Conservation (phyloP, 2,888 invertebrate species). For the Junonia oenone region DNA sequence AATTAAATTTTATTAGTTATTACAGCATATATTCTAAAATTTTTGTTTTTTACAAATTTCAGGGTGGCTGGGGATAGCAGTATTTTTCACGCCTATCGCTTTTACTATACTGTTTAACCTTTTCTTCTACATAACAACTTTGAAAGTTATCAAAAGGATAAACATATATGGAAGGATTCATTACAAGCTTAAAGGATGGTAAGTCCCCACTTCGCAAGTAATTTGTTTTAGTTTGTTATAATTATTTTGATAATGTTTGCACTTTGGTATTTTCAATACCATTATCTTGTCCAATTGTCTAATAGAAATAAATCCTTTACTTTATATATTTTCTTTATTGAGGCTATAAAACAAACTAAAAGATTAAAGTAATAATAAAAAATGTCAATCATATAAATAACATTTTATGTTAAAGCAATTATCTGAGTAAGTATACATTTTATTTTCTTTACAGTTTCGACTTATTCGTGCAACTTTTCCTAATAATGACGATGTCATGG, state of each 20-base stretch:
- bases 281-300: too few species aligned
- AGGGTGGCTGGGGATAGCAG: conserved; percentile 90
- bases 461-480: conserved; percentile 86
- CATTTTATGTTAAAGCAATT: too few species aligned
- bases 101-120: conserved; percentile 88
- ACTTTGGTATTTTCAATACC: too few species aligned
- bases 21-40: not conserved
- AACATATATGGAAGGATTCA: conserved; percentile 92
- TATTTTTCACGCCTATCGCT: conserved; percentile 90
- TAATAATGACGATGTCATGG: conserved; percentile 88
- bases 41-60: conserved; percentile 46
- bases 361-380: too few species aligned
- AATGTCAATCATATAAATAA: too few species aligned
- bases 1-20: too few species aligned
- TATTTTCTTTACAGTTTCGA: conserved; percentile 82
- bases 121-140: conserved; percentile 89
- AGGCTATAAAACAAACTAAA: too few species aligned
- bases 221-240: too few species aligned
- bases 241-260: too few species aligned
- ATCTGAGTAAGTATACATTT: not conserved
- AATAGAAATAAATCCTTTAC: too few species aligned
- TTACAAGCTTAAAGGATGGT: conserved; percentile 92
- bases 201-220: too few species aligned
- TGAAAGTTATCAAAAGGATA: conserved; percentile 88
- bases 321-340: too few species aligned